A percentile compares a stretch with the other conserved stretches of the same genome.
phyloP scores from a whole-genome alignment of 1,140 invertebrate genomes.

The Monomorium pharaonis region DNA sequence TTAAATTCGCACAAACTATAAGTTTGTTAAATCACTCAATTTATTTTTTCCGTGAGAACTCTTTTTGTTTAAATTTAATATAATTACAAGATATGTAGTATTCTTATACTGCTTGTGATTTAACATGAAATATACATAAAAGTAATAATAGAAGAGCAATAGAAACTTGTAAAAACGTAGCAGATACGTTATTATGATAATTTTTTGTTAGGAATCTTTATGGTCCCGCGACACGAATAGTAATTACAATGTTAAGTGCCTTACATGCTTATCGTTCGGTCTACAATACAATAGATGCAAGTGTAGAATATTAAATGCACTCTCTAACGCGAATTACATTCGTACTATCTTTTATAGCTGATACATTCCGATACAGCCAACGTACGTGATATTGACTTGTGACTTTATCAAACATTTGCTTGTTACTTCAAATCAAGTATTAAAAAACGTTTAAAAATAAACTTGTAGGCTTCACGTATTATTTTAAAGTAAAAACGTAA shows the following conservation, averaged over 20 bases:
- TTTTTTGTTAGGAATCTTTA: slow-evolving; percentile 34
- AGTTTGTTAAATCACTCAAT: too few species aligned
- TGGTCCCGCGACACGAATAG: slow-evolving; percentile 4
- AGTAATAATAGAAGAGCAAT: not conserved
- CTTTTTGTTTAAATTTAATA: not conserved
- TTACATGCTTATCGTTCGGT: slow-evolving; percentile 39
- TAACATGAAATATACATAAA: not conserved
- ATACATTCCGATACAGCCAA: not conserved
- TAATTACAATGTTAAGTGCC: slow-evolving; percentile 34
- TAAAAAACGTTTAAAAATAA: not conserved
- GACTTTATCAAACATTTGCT: not conserved
- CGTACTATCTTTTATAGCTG: not conserved
- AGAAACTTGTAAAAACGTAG: not conserved
- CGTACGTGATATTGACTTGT: not conserved
- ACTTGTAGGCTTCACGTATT: not conserved
- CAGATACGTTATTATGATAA: not conserved
- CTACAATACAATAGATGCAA: not conserved
- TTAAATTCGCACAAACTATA: too few species aligned
- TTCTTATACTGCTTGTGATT: not conserved
- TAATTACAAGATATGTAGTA: not conserved
- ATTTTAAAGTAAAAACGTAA: not conserved
- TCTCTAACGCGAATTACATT: slow-evolving; percentile 10
- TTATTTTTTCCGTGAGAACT: too few species aligned
- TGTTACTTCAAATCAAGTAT: not conserved
- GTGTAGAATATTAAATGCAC: not conserved